A percentile compares a stretch with the other conserved stretches of the same genome.
These are phyloP conservation scores for Branchinecta lynchi DNA, from an alignment of 1,140 invertebrate genomes.

Conservation along the genomic window DNA sequence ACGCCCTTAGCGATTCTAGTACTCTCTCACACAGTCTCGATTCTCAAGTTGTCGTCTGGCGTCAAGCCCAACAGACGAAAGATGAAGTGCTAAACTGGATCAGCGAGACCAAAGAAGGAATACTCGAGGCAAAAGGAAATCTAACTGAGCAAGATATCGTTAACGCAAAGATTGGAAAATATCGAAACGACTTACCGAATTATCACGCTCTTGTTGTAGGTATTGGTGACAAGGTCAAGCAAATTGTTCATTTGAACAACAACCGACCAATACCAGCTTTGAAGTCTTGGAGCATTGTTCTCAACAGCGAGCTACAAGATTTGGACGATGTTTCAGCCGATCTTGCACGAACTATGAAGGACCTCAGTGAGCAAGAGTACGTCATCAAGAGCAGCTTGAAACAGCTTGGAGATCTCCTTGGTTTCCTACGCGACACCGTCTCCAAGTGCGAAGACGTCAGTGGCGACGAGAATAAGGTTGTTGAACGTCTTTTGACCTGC, in stretches of 20 bases:
- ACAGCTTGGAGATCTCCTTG: conserved; percentile 27
- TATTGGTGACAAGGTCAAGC: conserved; percentile 58
- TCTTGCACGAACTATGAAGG: conserved; percentile 50
- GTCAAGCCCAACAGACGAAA: conserved; percentile 70
- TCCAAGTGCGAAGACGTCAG: conserved; percentile 81
- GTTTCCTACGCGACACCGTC: conserved; percentile 52
- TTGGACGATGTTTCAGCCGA: conserved; percentile 54
- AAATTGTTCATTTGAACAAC: conserved; percentile 61
- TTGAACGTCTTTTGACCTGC: conserved; percentile 54
- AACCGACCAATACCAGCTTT: conserved; percentile 50
- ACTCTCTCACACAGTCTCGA: conserved; percentile 60
- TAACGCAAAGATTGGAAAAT: conserved; percentile 56
- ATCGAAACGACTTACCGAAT: conserved; percentile 65
- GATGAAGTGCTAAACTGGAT: conserved; percentile 69
- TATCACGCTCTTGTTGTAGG: conserved; percentile 56
- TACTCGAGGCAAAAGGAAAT: conserved; percentile 55
- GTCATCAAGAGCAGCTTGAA: conserved; percentile 52
- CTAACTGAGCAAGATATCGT: conserved; percentile 61
- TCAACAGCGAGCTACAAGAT: conserved; percentile 61
- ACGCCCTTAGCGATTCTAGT: conserved; percentile 47
- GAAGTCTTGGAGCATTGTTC: conserved; percentile 44
- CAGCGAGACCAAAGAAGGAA: conserved; percentile 52
- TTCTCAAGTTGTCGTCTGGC: conserved; percentile 75
- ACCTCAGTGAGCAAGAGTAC: conserved; percentile 54
- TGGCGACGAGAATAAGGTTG: conserved; percentile 65